Evolutionary conservation across 2,113 vertebrate species (phyloP).

Genomic region (Dinomys branickii): DNA sequence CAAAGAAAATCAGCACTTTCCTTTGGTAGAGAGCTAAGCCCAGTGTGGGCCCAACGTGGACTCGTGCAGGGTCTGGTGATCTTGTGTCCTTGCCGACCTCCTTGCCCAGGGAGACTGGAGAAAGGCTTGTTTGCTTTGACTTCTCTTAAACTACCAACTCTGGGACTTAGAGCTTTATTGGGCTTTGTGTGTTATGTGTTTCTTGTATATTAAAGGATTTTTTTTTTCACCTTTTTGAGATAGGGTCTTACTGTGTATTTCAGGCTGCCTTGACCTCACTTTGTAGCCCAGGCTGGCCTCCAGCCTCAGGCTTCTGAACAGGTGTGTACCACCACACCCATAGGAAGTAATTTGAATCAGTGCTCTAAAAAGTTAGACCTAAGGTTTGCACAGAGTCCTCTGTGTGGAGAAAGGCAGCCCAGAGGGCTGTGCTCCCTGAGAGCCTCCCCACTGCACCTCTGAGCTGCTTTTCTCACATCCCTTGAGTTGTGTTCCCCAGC

Average conservation of each 20-base stretch:
- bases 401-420: not conserved
- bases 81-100: not conserved
- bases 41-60: fast-evolving
- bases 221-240: not conserved
- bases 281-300: not conserved
- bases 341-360: conserved; percentile 60
- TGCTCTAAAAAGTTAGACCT: conserved; percentile 4
- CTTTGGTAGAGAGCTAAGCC: conserved; percentile 83
- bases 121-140: not conserved
- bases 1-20: conserved; percentile 86
- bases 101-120: not conserved
- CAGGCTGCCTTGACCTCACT: not conserved
- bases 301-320: not conserved
- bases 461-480: not conserved
- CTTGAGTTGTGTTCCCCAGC: not conserved
- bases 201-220: conserved; percentile 75
- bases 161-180: not conserved
- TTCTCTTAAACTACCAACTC: not conserved
- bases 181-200: conserved; percentile 52
- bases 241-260: not conserved
- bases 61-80: not conserved
- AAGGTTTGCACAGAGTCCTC: not conserved
- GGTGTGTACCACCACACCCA: not conserved
- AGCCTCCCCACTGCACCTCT: not conserved
- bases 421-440: not conserved